phyloP scores from a whole-genome alignment of 2,888 invertebrate species.

The Trimorus sp. region DNA sequence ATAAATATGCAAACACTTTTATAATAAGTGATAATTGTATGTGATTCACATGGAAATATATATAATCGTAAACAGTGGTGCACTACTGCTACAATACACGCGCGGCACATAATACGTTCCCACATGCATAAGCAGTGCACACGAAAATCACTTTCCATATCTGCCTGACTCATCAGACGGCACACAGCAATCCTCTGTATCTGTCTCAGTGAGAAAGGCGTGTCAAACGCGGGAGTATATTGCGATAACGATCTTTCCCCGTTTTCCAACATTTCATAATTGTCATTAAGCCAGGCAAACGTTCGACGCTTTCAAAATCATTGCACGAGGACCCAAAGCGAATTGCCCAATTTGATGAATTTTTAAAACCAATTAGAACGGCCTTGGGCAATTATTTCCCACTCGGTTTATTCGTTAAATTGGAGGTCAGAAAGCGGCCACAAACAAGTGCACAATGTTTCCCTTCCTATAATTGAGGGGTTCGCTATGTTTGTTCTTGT shows the following conservation, averaged over 20 bases:
- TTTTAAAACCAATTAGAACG: no score
- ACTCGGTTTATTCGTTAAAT: no score
- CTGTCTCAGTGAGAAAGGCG: slow-evolving; percentile 41
- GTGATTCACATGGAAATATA: slow-evolving; percentile 42
- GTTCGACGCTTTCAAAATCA: no score
- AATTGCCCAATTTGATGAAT: no score
- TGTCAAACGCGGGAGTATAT: slow-evolving; percentile 20
- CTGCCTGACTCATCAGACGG: slow-evolving; percentile 29
- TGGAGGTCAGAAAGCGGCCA: no score
- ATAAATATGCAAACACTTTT: slow-evolving; percentile 44
- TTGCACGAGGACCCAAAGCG: no score
- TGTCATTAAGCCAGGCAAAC: background rate
- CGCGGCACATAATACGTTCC: slow-evolving; percentile 37
- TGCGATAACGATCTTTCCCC: slow-evolving; percentile 29
- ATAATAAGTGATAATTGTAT: slow-evolving; percentile 55
- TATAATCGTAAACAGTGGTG: slow-evolving; percentile 39
- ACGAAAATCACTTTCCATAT: slow-evolving; percentile 57
- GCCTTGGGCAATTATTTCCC: no score
- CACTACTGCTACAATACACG: slow-evolving; percentile 18
- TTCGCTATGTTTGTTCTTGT: no score
- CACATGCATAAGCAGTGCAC: slow-evolving; percentile 26
- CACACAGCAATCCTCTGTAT: slow-evolving; percentile 29
- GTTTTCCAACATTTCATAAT: slow-evolving; percentile 39
- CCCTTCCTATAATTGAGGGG: no score
- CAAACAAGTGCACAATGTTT: no score